Evolutionary conservation across 2,888 invertebrate species (phyloP), one percentile per base, ranked within the genome.

Genomic region (Cerceris ruficornis): DNA sequence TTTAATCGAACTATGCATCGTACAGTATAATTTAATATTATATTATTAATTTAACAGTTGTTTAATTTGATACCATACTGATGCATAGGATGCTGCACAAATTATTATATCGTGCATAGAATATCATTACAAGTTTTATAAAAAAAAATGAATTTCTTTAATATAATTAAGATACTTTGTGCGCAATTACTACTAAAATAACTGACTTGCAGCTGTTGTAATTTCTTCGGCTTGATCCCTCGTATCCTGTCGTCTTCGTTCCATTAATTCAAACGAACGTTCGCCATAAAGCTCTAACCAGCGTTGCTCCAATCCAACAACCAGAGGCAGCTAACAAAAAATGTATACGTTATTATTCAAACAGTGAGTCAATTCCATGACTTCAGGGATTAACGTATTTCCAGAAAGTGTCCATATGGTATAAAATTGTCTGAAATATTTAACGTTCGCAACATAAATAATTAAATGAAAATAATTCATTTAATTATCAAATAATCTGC

Each of bases 171-270:
- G 50, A 50, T 66, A 66, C 41, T 13, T 62, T 59, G 11, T 28
- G 11, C 7, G 61, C 50, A 54, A 69, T 71, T 69, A 62, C 43
- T 75, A 66, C 74, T 73, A 59, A 82, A 84, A 83, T 82, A 84
- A 92, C 93, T 92, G 93, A 95, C 95, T 95, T 76, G 95, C 93
- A 71, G 94, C 93, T 61, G 95, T 95, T 14, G 97, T 95, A 83
- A 97, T 96, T 93, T 98, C 98, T 89, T 98, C 97, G 69, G 98
- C 97, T 93, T 99, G 98, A 93, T 99, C 99, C 74, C 97, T 94
- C 1, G 98, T 96, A 93, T 99, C 98, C 82, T 98, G 97, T 58
- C 98, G 94, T 49, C 99, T 94, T 54, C 99, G 94, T 91, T 96
- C 96, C 87, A 96, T 94, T 68, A 98, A 93, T 92, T 96, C 96